Conservation (phyloP, 2,113 vertebrate species). For the Tetrao urogallus region DNA sequence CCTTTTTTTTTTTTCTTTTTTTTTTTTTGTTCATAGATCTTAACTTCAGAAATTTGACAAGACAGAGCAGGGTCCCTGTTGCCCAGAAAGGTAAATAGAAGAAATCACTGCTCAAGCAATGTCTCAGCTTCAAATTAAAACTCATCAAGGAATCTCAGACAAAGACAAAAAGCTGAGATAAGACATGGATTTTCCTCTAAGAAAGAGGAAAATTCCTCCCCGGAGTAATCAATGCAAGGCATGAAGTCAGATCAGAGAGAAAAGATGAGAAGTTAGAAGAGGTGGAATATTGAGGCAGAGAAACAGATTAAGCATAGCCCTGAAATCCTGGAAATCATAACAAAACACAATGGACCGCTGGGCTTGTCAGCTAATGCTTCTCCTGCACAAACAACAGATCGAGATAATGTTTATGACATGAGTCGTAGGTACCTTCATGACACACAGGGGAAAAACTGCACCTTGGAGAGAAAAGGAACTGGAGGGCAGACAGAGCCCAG, state of each 20-base stretch:
- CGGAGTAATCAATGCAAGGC: constrained; percentile 34
- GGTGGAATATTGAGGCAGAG: not conserved
- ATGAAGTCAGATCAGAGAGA: constrained; percentile 49
- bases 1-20: not conserved
- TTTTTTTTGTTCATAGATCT: constrained; percentile 3
- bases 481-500: fast-evolving
- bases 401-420: not conserved
- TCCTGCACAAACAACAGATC: not conserved
- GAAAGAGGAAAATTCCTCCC: constrained; percentile 48
- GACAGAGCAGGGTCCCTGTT: not conserved
- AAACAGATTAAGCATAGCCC: constrained; percentile 3
- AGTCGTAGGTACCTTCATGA: not conserved
- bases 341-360: not conserved
- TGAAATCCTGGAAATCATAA: not conserved
- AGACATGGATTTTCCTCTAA: not conserved
- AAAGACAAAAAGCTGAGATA: constrained; percentile 38
- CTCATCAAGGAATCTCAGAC: constrained; percentile 44
- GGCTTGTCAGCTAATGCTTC: not conserved
- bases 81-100: constrained; percentile 53
- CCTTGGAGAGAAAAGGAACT: not conserved
- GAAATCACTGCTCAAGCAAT: not conserved
- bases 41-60: not conserved
- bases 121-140: constrained; percentile 32
- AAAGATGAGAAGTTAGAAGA: constrained; percentile 21
- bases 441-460: not conserved